These are phyloP conservation scores for Odontamblyopus lacepedii DNA, from an alignment of 2,797 vertebrate genomes.

Conservation along the genomic window DNA sequence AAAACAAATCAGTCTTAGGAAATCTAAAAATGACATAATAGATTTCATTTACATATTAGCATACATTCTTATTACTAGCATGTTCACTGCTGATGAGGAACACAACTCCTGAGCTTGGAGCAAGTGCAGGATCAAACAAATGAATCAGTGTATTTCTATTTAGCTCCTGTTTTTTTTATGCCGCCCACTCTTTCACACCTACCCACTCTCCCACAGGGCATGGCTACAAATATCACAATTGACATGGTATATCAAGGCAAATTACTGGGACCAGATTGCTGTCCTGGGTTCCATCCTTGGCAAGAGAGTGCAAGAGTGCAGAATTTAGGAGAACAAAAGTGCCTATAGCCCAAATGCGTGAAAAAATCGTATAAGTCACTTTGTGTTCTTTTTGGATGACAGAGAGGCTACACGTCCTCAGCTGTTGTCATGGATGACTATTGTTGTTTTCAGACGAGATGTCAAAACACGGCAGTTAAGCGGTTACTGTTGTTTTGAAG, in stretches of 20 bases:
- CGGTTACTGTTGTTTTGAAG: conserved; percentile 38
- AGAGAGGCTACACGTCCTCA: conserved; percentile 3
- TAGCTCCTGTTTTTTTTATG: conserved; percentile 33
- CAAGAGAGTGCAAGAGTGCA: conserved; percentile 18
- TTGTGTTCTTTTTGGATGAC: conserved; percentile 6
- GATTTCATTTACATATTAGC: neutral
- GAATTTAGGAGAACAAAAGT: neutral
- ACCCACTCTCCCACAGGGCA: conserved; percentile 39
- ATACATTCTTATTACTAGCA: neutral
- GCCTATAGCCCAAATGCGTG: neutral
- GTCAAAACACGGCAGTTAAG: conserved; percentile 41
- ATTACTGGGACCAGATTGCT: conserved; percentile 23
- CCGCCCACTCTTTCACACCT: conserved; percentile 46
- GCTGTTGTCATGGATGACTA: conserved; percentile 12
- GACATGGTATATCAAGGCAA: conserved; percentile 45
- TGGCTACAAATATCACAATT: conserved; percentile 43
- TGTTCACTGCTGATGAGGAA: conserved; percentile 5
- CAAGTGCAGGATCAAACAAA: conserved; percentile 24
- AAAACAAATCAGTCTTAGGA: no score
- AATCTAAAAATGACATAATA: neutral
- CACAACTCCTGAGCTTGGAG: conserved; percentile 5
- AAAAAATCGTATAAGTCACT: neutral
- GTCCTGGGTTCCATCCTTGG: conserved; percentile 10
- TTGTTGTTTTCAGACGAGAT: conserved; percentile 24
- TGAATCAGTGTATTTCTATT: conserved; percentile 44